phyloP scores from a whole-genome alignment of 2,888 invertebrate genomes.

The Perdita meconis region DNA sequence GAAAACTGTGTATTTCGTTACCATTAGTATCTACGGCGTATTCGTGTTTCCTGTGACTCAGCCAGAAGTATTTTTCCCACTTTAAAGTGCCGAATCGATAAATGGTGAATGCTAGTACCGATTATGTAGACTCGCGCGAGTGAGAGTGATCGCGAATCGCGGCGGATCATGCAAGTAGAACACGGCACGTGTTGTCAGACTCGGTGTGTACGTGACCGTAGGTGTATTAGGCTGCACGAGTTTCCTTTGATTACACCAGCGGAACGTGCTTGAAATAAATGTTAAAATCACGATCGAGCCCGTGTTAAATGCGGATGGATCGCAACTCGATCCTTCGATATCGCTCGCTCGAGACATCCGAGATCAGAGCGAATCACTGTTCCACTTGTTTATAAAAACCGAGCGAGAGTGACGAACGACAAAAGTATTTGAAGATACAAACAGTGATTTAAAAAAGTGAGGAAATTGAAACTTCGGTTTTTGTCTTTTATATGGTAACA shows the following conservation, averaged over 20 bases:
- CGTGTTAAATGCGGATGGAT: conserved; percentile 53
- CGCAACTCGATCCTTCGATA: conserved; percentile 52
- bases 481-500: too few relatives aligned
- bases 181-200: conserved; percentile 74
- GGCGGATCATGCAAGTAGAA: conserved; percentile 75
- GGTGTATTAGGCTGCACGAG: conserved; percentile 44
- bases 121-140: conserved; percentile 47
- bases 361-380: conserved; percentile 31
- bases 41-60: not conserved
- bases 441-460: too few relatives aligned
- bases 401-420: not conserved
- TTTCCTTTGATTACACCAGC: conserved; percentile 57
- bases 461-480: too few relatives aligned
- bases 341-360: conserved; percentile 41
- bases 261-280: conserved; percentile 65
- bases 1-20: too few relatives aligned
- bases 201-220: conserved; percentile 60
- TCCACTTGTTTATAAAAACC: not conserved
- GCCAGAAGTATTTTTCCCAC: not conserved
- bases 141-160: conserved; percentile 64
- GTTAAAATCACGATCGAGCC: conserved; percentile 56
- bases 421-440: too few relatives aligned
- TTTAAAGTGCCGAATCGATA: conserved; percentile 14
- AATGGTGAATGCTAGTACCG: conserved; percentile 7
- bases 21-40: too few relatives aligned